Conservation (phyloP, 2,888 invertebrate genomes). For the Noctua fimbriata region DNA sequence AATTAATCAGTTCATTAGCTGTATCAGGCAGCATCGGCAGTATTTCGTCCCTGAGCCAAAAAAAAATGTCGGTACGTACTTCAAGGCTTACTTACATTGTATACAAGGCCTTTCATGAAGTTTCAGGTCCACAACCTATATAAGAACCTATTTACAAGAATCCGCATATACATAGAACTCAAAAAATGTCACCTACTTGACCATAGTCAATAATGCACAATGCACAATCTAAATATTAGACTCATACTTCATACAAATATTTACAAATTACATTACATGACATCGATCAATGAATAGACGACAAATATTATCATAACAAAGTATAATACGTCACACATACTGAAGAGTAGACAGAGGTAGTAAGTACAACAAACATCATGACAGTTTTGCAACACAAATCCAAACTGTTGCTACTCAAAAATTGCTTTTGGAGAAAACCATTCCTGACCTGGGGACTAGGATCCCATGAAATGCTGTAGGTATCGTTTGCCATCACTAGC, state of each 20-base stretch:
- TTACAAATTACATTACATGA: constrained; percentile 21
- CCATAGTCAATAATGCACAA: background rate
- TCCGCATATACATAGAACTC: background rate
- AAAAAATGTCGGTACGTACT: background rate
- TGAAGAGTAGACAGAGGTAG: no score
- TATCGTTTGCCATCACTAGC: background rate
- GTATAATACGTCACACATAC: background rate
- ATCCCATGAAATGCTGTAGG: background rate
- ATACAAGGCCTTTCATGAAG: background rate
- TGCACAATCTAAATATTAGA: constrained; percentile 12
- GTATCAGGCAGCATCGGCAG: background rate
- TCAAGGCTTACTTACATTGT: no score
- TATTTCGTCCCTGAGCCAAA: accelerated
- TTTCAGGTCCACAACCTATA: background rate
- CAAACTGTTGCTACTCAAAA: background rate
- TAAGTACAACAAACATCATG: background rate
- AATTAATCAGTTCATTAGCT: constrained; percentile 7
- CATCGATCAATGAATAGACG: constrained; percentile 1
- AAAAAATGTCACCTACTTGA: background rate
- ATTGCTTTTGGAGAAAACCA: background rate
- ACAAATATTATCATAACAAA: constrained; percentile 1
- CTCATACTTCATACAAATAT: constrained; percentile 27
- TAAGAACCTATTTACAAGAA: background rate
- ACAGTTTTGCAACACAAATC: background rate
- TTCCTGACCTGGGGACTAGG: no score